These are phyloP conservation scores for Phycodurus eques DNA, from an alignment of 2,113 vertebrate genomes.

Conservation along the genomic window DNA sequence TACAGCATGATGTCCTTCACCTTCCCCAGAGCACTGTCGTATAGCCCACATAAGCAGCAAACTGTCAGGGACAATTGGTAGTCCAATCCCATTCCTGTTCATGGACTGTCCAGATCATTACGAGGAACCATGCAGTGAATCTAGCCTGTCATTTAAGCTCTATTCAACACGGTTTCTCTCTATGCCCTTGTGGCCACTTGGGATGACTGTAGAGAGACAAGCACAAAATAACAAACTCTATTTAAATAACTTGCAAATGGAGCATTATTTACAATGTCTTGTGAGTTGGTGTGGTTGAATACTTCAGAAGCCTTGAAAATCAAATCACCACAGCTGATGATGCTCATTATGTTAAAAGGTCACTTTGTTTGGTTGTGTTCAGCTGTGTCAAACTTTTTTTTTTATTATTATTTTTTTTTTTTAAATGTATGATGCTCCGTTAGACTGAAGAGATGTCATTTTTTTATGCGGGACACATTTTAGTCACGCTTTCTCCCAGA, in stretches of 20 bases:
- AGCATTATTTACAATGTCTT: conserved; percentile 63
- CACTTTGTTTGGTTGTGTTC: not conserved
- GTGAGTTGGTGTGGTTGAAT: conserved; percentile 24
- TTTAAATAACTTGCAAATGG: conserved; percentile 61
- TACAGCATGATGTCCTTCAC: conserved; percentile 36
- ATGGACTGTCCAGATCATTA: conserved; percentile 63
- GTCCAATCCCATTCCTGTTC: conserved; percentile 50
- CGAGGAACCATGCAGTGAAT: conserved; percentile 55
- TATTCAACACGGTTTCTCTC: conserved; percentile 33
- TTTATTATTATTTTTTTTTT: no score
- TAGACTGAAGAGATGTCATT: not conserved
- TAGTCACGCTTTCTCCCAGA: no score
- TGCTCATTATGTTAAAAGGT: not conserved
- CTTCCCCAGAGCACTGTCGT: conserved; percentile 25
- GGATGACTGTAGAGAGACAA: conserved; percentile 36
- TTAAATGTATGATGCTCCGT: not conserved
- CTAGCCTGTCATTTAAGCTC: conserved; percentile 47
- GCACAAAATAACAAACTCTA: conserved; percentile 51
- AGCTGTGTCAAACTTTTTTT: not conserved
- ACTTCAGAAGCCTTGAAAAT: conserved; percentile 20
- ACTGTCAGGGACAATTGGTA: conserved; percentile 27
- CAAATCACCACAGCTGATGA: conserved; percentile 10
- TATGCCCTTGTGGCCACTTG: conserved; percentile 57
- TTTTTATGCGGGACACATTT: no score
- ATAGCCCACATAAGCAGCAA: conserved; percentile 25